Conservation (phyloP, 1,140 invertebrate genomes). For the Tribolium castaneum region DNA sequence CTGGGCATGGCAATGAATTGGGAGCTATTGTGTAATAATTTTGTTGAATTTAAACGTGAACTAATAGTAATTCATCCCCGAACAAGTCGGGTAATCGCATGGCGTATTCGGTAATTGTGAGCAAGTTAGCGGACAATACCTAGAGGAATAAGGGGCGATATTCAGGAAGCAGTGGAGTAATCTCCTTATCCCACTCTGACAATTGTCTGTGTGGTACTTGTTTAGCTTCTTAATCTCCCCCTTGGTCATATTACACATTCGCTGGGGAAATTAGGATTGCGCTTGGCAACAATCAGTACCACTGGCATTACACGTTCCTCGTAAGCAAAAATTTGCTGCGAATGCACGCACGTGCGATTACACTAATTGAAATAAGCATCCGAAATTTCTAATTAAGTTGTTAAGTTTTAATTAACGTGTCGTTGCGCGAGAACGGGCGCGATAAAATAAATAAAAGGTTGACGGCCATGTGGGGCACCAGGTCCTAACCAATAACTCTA, state of each 20-base stretch:
- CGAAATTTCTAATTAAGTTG: constrained; percentile 30
- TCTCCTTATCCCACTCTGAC: constrained; percentile 38
- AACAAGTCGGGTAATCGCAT: constrained; percentile 27
- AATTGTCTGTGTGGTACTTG: constrained; percentile 34
- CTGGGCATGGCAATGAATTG: background rate
- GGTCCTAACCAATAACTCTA: constrained; percentile 31
- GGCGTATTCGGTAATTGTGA: constrained; percentile 38
- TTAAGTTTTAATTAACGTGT: constrained; percentile 31
- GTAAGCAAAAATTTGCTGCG: background rate
- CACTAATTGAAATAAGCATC: constrained; percentile 25
- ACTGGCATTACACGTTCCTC: background rate
- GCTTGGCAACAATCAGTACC: constrained; percentile 18
- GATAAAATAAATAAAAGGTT: constrained; percentile 36
- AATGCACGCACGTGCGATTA: constrained; percentile 4
- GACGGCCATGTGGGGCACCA: constrained; percentile 24
- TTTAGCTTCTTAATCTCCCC: constrained; percentile 32
- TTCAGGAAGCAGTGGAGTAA: constrained; percentile 25
- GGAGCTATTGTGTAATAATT: constrained; percentile 10
- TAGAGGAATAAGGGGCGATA: constrained; percentile 39
- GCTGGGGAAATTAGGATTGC: constrained; percentile 28
- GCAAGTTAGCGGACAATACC: constrained; percentile 43
- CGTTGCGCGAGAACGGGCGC: constrained; percentile 14
- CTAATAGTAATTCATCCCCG: constrained; percentile 21
- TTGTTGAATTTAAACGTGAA: constrained; percentile 31
- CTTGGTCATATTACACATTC: constrained; percentile 33